These are phyloP conservation scores for Diadophis punctatus DNA, from an alignment of 2,113 vertebrate genomes.

Conservation along the genomic window DNA sequence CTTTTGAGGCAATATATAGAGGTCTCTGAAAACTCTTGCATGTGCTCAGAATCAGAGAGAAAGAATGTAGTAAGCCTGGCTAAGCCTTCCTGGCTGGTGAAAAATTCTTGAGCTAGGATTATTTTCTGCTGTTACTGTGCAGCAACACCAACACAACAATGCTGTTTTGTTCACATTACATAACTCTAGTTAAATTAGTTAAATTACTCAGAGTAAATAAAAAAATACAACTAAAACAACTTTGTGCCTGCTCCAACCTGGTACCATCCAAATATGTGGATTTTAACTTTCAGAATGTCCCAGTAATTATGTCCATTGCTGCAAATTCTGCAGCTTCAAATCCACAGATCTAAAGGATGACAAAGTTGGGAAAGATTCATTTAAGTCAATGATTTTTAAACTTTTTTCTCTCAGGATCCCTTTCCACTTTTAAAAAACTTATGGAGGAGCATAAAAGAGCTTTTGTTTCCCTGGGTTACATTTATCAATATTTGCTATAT, in stretches of 20 bases:
- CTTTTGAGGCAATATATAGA: background rate
- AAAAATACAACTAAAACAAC: background rate
- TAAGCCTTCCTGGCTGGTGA: background rate
- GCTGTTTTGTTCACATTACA: background rate
- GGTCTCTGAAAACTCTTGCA: background rate
- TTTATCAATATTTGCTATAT: background rate
- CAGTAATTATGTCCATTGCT: background rate
- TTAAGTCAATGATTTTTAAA: background rate
- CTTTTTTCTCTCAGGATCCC: background rate
- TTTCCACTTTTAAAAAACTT: background rate
- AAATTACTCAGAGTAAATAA: background rate
- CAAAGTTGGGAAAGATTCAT: background rate
- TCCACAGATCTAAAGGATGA: background rate
- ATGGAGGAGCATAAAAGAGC: background rate
- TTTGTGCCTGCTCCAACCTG: background rate
- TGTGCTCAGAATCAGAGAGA: background rate
- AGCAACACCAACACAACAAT: background rate
- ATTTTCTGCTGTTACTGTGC: background rate
- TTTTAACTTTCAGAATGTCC: background rate
- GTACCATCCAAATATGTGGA: background rate
- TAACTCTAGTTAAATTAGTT: background rate
- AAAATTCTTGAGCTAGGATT: background rate
- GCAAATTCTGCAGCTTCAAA: background rate
- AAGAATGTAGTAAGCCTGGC: background rate
- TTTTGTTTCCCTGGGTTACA: background rate